phyloP scores from a whole-genome alignment of 2,113 vertebrate genomes.

The Alces alces region DNA sequence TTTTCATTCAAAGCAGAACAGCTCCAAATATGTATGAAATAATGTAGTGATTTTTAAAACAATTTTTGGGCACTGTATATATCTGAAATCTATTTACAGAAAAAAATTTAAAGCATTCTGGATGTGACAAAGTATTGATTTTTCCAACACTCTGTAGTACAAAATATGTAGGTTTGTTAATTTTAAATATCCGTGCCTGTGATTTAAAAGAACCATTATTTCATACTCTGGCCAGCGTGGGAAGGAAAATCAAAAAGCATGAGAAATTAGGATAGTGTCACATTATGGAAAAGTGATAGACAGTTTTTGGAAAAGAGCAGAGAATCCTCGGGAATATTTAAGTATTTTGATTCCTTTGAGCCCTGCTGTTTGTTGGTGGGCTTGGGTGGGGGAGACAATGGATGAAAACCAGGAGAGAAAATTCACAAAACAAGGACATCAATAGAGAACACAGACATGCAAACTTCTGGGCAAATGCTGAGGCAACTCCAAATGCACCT shows the following conservation, averaged over 20 bases:
- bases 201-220: constrained; percentile 6
- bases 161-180: constrained; percentile 10
- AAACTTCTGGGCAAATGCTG: background rate
- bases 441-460: constrained; percentile 43
- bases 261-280: constrained; percentile 34
- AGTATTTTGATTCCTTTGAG: constrained; percentile 27
- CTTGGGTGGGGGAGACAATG: background rate
- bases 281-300: background rate
- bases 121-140: constrained; percentile 50
- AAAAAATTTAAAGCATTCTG: constrained; percentile 59
- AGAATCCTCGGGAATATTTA: constrained; percentile 14
- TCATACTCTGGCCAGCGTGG: background rate
- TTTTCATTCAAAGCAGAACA: constrained; percentile 61
- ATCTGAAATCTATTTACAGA: constrained; percentile 66
- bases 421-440: constrained; percentile 47
- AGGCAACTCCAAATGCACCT: constrained; percentile 31
- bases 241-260: background rate
- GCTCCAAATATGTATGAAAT: constrained; percentile 8
- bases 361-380: constrained; percentile 6
- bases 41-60: constrained; percentile 59
- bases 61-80: constrained; percentile 57
- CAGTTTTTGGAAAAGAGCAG: constrained; percentile 23
- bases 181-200: constrained; percentile 52
- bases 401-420: background rate
- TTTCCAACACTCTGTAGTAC: constrained; percentile 56